Evolutionary conservation across 2,888 invertebrate species (phyloP).

Genomic region (Marasmarcha lunaedactyla): DNA sequence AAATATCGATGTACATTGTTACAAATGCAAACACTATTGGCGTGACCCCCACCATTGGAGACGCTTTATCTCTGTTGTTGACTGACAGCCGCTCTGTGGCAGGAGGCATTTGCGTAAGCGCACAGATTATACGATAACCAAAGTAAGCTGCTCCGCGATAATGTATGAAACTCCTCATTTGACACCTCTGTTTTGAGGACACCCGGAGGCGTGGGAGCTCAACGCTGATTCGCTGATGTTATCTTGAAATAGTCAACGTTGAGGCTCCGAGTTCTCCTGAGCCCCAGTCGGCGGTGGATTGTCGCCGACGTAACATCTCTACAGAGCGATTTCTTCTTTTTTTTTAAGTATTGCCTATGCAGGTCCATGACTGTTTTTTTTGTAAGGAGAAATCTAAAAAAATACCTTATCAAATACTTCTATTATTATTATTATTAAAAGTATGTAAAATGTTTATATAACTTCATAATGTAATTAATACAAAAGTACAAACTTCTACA

Average conservation of each 20-base stretch:
- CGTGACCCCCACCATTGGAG: slow-evolving; percentile 42
- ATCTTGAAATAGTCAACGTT: slow-evolving; percentile 46
- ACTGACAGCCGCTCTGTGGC: slow-evolving; percentile 43
- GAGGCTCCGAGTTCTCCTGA: slow-evolving; percentile 28
- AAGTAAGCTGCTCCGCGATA: slow-evolving; percentile 17
- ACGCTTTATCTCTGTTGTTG: slow-evolving; percentile 45
- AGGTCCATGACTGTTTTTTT: too few species aligned
- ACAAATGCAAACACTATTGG: slow-evolving; percentile 29
- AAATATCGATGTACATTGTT: slow-evolving; percentile 4
- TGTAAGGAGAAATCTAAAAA: too few species aligned
- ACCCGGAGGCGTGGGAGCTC: slow-evolving; percentile 20
- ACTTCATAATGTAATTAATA: too few species aligned
- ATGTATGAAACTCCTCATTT: background rate
- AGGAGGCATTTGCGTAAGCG: slow-evolving; percentile 60
- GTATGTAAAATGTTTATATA: too few species aligned
- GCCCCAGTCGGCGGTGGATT: slow-evolving; percentile 55
- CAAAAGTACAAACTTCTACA: too few species aligned
- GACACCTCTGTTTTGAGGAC: background rate
- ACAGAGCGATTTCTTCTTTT: slow-evolving; percentile 19
- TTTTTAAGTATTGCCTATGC: too few species aligned
- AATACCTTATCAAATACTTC: too few species aligned
- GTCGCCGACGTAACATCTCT: slow-evolving; percentile 46
- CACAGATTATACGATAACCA: slow-evolving; percentile 18
- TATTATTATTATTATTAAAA: too few species aligned
- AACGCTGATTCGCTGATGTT: slow-evolving; percentile 24